Evolutionary conservation across 2,797 vertebrate species (phyloP), one percentile per base, ranked within the genome.

Genomic region (Spondyliosoma cantharus): DNA sequence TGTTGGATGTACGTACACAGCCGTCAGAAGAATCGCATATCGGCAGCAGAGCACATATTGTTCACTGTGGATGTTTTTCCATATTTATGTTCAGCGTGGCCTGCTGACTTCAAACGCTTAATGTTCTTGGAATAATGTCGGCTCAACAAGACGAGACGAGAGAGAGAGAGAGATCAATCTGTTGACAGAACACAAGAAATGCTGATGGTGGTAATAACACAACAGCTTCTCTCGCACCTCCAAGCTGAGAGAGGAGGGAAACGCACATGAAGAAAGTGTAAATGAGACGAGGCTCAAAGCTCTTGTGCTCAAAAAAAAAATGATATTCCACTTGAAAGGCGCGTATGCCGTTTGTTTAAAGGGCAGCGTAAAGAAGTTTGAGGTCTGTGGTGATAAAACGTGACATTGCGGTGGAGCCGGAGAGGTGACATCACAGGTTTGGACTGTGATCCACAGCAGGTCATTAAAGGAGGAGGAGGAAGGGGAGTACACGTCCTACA

Each of bases 341-440:
- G 27, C 48, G 6, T 45, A 48, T 32, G 0, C 5, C 25, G 5
- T 24, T 54, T 45, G 19, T 64, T 66, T 69, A 1, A 14, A 63
- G 52, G 72, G 79, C 49, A 9, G 24, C 7, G 54, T 17, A n/a
- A 45, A 50, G 58, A 52, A 25, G 57, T 83, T 58, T 67, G 69
- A 82, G 24, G 43, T 58, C 57, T 22, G 77, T 29, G 19, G 29
- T n/a, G 67, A 59, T 17, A 48, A 75, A 88, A 56, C 0, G 6
- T 54, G 59, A 60, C 19, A 0, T 14, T 8, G n/a, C 11, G 37
- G 1, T 24, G 64, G 74, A 78, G 59, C 42, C 80, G 72, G 56
- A 29, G 68, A 71, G 73, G 82, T 89, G 84, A 89, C 74, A 81
- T 91, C 90, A 90, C 69, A 19, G 62, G 75, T 74, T 43, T 70